Percentiles rank a stretch among this genome's conserved stretches.
Evolutionary conservation across 2,888 invertebrate species (phyloP).

Genomic region (Fabriciana adippe): DNA sequence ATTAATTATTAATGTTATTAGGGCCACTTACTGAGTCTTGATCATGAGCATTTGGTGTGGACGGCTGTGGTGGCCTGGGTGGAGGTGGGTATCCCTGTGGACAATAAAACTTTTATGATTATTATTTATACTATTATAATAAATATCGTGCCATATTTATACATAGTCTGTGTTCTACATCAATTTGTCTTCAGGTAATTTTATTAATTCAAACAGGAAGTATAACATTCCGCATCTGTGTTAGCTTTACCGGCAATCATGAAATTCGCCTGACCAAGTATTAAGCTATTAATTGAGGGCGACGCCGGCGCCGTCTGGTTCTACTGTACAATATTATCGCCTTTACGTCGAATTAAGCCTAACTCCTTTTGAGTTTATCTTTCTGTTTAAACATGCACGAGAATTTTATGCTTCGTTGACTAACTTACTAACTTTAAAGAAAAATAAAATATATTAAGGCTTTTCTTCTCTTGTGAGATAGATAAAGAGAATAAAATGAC

Average conservation of each 20-base stretch:
- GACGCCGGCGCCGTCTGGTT: slow-evolving; percentile 47
- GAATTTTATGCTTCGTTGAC: too few species aligned
- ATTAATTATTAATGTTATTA: neutral
- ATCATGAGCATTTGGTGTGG: slow-evolving; percentile 89
- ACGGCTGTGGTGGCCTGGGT: slow-evolving; percentile 87
- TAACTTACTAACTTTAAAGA: too few species aligned
- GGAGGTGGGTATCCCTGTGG: slow-evolving; percentile 87
- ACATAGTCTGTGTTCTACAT: too few species aligned
- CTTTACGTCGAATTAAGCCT: slow-evolving; percentile 24
- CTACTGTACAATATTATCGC: slow-evolving; percentile 41
- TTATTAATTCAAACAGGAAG: neutral
- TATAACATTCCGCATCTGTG: slow-evolving; percentile 6
- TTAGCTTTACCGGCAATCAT: slow-evolving; percentile 31
- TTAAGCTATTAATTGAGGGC: slow-evolving; percentile 57
- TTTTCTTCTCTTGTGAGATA: too few species aligned
- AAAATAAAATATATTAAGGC: neutral
- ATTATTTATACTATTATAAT: neutral
- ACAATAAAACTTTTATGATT: slow-evolving; percentile 31
- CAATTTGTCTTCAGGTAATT: neutral
- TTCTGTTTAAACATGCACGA: slow-evolving; percentile 3
- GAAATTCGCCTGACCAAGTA: slow-evolving; percentile 46
- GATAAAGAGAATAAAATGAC: too few species aligned
- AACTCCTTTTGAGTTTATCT: slow-evolving; percentile 7
- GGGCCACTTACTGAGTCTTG: slow-evolving; percentile 87
- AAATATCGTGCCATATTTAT: neutral